Evolutionary conservation across 2,888 invertebrate genomes (phyloP), one percentile per base, ranked within the genome.

Genomic region (Eurytoma californica): DNA sequence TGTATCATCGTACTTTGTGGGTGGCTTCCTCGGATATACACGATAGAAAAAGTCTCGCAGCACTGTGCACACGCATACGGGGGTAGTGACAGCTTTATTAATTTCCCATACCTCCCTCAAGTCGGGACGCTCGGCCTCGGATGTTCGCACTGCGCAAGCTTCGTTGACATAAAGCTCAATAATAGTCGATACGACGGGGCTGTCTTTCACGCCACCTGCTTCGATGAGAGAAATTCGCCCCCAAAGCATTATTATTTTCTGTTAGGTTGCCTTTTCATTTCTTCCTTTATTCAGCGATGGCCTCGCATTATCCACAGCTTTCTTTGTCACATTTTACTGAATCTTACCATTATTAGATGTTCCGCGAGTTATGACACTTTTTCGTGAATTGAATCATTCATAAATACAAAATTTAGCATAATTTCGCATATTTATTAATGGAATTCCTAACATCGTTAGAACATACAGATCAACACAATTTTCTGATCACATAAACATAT

Each of bases 21-120:
- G 39, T 4, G 39, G 7, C 39, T 39, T 39, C 39, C 3, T 39
- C 2, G 5, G 39, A 16, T 28, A 13, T 69, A 63, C 18, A 47
- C 20, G 28, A 14, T 0, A 53, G 30, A 47, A 39, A 58, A 58
- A 70, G n/a, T 18, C 39, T 39, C 70, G n/a, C 12, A 58, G 39
- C 53, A 14, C 49, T 49, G 53, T 9, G 14, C 20, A 9, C 24
- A 51, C 24, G 3, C 3, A 16, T 28, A 57, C 61, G 24, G 3
- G 53, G 90, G 91, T 91, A 92, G 92, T 94, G 94, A 94, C 94
- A 93, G 93, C 93, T 94, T 94, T 94, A 94, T 94, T 94, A 94
- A 94, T 94, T 94, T 93, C 92, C 92, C 92, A 92, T 92, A 91
- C 90, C 90, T 86, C 86, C 39, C 39, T 3, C 2, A 18, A 1